Conservation (phyloP, 1,140 invertebrate genomes). For the Drosophila bipectinata region DNA sequence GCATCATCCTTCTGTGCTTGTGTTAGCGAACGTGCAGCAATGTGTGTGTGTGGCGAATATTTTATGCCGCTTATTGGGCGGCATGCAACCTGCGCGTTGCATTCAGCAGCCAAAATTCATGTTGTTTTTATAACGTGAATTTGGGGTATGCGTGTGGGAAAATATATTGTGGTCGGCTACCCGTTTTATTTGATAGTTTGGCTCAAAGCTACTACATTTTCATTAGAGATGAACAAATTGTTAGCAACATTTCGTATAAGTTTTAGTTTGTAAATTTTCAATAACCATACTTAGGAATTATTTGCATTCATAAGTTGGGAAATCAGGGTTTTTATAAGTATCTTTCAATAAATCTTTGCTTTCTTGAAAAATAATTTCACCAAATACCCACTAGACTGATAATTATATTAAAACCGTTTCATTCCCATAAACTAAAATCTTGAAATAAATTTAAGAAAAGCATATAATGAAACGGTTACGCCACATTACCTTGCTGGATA, state of each 20-base stretch:
- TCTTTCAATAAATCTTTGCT: no score
- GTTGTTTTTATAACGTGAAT: conserved; percentile 15
- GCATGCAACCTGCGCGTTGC: conserved; percentile 43
- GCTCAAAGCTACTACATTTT: conserved; percentile 42
- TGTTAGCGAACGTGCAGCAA: not conserved
- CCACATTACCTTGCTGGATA: no score
- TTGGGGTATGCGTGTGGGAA: conserved; percentile 19
- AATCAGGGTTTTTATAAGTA: no score
- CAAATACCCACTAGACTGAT: no score
- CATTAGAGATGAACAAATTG: conserved; percentile 49
- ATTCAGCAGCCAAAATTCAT: conserved; percentile 44
- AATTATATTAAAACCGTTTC: no score
- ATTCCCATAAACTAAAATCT: no score
- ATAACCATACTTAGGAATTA: not conserved
- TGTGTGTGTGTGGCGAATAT: conserved; percentile 39
- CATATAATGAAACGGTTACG: no score
- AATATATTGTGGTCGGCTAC: conserved; percentile 39
- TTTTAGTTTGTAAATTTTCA: not conserved
- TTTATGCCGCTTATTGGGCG: conserved; percentile 70
- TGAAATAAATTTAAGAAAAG: no score
- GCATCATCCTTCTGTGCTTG: conserved; percentile 6
- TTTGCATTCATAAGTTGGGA: not conserved
- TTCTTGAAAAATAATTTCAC: no score
- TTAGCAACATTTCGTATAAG: conserved; percentile 18
- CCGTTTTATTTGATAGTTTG: conserved; percentile 65